Conservation (phyloP, 2,797 vertebrate species). For the Spatula clypeata region DNA sequence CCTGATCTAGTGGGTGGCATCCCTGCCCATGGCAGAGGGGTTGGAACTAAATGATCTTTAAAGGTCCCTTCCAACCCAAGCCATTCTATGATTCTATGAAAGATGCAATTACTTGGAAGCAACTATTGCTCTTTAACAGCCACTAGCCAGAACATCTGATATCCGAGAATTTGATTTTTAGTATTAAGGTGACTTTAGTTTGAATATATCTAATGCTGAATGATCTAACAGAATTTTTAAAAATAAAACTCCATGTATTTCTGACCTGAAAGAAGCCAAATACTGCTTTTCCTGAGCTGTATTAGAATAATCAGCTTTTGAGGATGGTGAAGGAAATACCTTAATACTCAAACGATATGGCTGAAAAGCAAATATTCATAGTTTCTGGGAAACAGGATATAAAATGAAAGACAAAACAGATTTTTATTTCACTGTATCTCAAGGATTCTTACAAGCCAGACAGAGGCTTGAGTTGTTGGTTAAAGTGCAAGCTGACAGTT, state of each 20-base stretch:
- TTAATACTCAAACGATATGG: conserved; percentile 38
- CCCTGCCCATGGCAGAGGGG: too few species aligned
- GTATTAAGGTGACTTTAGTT: conserved; percentile 84
- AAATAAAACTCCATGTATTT: conserved; percentile 38
- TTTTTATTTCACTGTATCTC: not conserved
- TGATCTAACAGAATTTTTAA: conserved; percentile 25
- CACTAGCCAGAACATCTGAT: conserved; percentile 72
- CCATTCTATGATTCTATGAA: not conserved
- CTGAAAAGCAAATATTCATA: conserved; percentile 64
- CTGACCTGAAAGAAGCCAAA: conserved; percentile 48
- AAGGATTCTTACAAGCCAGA: conserved; percentile 23
- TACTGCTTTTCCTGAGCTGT: conserved; percentile 48
- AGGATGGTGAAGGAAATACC: conserved; percentile 44
- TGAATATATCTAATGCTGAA: conserved; percentile 61
- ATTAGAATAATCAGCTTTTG: conserved; percentile 75
- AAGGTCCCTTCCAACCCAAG: too few species aligned
- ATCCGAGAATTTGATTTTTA: conserved; percentile 77
- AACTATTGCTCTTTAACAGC: conserved; percentile 72
- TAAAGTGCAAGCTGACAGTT: not conserved
- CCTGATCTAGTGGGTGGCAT: too few species aligned
- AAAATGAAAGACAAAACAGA: conserved; percentile 37
- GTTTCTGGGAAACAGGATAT: conserved; percentile 12
- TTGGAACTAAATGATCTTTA: too few species aligned
- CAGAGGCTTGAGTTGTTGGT: not conserved
- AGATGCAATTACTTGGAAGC: conserved; percentile 66